These are phyloP conservation scores for Dynastes tityus DNA, from an alignment of 2,888 invertebrate species.

Conservation along the genomic window DNA sequence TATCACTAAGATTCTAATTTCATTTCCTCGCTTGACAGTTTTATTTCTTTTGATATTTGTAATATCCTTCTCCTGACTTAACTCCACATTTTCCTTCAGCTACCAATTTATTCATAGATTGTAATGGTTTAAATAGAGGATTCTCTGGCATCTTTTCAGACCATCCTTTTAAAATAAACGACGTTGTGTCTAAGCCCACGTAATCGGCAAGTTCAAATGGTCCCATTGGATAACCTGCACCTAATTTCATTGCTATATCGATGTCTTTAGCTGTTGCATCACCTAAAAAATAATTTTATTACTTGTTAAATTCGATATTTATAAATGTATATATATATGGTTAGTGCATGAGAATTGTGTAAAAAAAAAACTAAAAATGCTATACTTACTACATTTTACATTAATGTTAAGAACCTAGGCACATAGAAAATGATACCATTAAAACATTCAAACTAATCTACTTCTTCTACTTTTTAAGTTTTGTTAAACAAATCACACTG, in stretches of 20 bases:
- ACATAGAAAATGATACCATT: too few species aligned
- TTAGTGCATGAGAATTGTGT: too few species aligned
- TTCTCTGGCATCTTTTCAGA: slow-evolving; percentile 80
- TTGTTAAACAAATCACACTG: too few species aligned
- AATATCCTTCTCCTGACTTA: slow-evolving; percentile 90
- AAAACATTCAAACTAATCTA: too few species aligned
- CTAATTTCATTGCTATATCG: slow-evolving; percentile 92
- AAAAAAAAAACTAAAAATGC: too few species aligned
- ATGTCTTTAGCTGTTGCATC: slow-evolving; percentile 85
- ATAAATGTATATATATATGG: too few species aligned
- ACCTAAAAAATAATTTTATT: slow-evolving; percentile 67
- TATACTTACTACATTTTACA: too few species aligned
- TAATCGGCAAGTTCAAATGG: slow-evolving; percentile 90
- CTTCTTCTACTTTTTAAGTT: too few species aligned
- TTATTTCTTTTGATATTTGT: slow-evolving; percentile 77
- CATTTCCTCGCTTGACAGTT: background rate
- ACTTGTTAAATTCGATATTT: too few species aligned
- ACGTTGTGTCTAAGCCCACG: slow-evolving; percentile 86
- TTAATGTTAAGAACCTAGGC: too few species aligned
- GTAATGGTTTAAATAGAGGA: slow-evolving; percentile 77
- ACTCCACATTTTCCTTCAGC: slow-evolving; percentile 85
- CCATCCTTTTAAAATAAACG: slow-evolving; percentile 87
- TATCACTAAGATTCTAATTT: background rate
- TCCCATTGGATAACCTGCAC: slow-evolving; percentile 93
- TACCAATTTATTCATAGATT: slow-evolving; percentile 79